Base-by-base conservation (phyloP, 2,888 invertebrate genomes). In the Erpobdella octoculata region DNA sequence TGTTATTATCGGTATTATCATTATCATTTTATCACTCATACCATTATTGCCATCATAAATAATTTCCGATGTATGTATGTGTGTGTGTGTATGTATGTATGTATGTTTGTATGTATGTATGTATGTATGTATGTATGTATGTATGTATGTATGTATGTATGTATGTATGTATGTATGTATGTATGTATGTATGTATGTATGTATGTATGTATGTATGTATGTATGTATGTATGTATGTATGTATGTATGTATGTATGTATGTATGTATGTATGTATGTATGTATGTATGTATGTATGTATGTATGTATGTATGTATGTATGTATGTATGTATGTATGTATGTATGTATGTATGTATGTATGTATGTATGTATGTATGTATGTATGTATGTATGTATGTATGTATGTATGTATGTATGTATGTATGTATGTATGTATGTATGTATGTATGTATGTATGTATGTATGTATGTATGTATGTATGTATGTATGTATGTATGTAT, bases 11-110 rank as follows among this genome's bases (percentile, higher is more conserved):
- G n/a, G 12, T 15, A 41, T n/a, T 41, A 12, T 15, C 46, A 41
- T 41, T 41, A 41, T 41, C 12, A n/a, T 41, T 41, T 12, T 41
- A 41, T 41, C 12, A 41, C 12, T 41, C 12, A 41, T 41, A 15
- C 46, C n/a, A 15, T 41, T 41, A 41, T 41, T 41, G n/a, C n/a
- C n/a, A n/a, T n/a, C n/a, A n/a, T n/a, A n/a, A n/a, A n/a, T n/a
- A n/a, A n/a, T n/a, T 41, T 41, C 12, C 46, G 46, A 15, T 41
- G 46, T 41, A n/a, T n/a, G n/a, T 41, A n/a, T 41, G 46, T 41
- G 46, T 41, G 46, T 41, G 46, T n/a, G 46, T 41, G 46, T 41
- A n/a, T 41, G 46, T 41, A n/a, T n/a, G 46, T n/a, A n/a, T 41
- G 46, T 41, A n/a, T 41, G 46, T 41, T 12, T 41, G 46, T 41